Conservation (phyloP, 2,888 invertebrate species). For the Brachyptera risi region DNA sequence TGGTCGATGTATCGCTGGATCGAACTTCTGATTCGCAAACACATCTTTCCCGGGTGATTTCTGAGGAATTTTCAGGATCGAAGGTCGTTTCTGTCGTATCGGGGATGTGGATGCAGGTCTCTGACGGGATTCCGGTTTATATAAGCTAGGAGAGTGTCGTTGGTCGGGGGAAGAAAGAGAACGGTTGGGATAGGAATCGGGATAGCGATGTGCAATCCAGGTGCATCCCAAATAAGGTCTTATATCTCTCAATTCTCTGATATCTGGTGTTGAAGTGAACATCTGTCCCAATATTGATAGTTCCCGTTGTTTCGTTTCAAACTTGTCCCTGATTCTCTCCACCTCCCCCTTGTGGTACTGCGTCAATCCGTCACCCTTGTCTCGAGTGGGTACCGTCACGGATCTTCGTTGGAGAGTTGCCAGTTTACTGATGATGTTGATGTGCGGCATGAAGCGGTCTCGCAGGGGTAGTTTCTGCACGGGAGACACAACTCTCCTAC, state of each 20-base stretch:
- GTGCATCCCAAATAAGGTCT: slow-evolving; percentile 72
- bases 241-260: slow-evolving; percentile 71
- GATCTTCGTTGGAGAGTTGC: slow-evolving; percentile 57
- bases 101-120: slow-evolving; percentile 50
- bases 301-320: slow-evolving; percentile 54
- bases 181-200: slow-evolving; percentile 61
- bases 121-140: slow-evolving; percentile 42
- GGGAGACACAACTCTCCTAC: slow-evolving; percentile 55
- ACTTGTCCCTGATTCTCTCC: slow-evolving; percentile 65
- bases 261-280: slow-evolving; percentile 76
- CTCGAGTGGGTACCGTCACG: slow-evolving; percentile 20
- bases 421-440: slow-evolving; percentile 84
- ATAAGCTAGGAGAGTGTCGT: no score
- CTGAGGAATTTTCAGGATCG: slow-evolving; percentile 22
- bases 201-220: slow-evolving; percentile 78
- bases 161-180: slow-evolving; percentile 56
- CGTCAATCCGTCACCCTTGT: slow-evolving; percentile 34
- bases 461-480: slow-evolving; percentile 60
- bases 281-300: slow-evolving; percentile 68
- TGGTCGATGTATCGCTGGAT: slow-evolving; percentile 71
- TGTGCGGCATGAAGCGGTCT: slow-evolving; percentile 80
- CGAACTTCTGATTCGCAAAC: slow-evolving; percentile 64
- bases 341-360: slow-evolving; percentile 61
- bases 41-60: slow-evolving; percentile 43
- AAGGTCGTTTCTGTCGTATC: slow-evolving; percentile 19